Conservation (phyloP, 1,140 invertebrate species). For the Trichogramma pretiosum region DNA sequence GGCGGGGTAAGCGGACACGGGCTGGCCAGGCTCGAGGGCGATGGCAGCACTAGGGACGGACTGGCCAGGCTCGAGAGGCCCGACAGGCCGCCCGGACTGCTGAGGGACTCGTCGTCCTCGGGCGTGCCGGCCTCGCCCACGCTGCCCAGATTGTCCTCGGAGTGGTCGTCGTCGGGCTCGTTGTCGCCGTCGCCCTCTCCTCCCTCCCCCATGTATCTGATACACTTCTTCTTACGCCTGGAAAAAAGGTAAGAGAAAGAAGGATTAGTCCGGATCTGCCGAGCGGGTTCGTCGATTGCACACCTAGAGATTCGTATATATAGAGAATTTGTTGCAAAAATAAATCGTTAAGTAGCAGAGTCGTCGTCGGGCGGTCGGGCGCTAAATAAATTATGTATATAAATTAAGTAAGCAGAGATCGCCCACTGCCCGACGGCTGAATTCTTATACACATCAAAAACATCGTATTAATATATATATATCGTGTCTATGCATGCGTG, state of each 20-base stretch:
- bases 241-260: conserved; percentile 37
- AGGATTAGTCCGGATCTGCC: not conserved
- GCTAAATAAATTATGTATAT: too few species aligned
- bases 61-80: conserved; percentile 70
- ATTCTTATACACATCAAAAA: too few species aligned
- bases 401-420: too few species aligned
- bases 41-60: conserved; percentile 59
- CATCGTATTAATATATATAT: too few species aligned
- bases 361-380: too few species aligned
- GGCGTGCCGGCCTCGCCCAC: conserved; percentile 64
- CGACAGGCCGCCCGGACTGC: conserved; percentile 67
- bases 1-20: conserved; percentile 49
- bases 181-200: conserved; percentile 58
- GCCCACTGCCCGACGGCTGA: too few species aligned
- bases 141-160: conserved; percentile 70
- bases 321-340: too few species aligned
- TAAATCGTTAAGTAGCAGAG: too few species aligned
- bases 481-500: too few species aligned
- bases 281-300: too few species aligned
- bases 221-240: conserved; percentile 98
- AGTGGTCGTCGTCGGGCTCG: conserved; percentile 58
- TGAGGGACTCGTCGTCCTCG: conserved; percentile 63
- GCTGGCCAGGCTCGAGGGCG: conserved; percentile 58
- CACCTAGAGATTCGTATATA: too few species aligned
- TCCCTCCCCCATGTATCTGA: conserved; percentile 79